Conservation (phyloP, 1,140 invertebrate genomes). For the Rhopalosiphum maidis region DNA sequence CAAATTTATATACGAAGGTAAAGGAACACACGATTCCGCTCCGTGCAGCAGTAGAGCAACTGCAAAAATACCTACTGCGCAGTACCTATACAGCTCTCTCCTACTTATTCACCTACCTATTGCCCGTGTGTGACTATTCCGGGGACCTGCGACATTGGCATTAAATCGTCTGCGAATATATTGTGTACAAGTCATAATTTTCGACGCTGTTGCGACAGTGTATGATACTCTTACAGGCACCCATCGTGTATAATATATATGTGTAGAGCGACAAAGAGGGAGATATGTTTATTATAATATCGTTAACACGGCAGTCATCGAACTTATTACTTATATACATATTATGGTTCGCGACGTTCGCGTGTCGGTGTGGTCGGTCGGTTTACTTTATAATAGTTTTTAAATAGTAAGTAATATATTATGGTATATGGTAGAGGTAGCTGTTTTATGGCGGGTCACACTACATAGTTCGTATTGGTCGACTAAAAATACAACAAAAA, state of each 20-base stretch:
- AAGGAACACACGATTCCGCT: neutral
- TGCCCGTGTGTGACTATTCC: neutral
- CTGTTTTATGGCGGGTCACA: neutral
- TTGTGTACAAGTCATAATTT: neutral
- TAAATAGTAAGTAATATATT: neutral
- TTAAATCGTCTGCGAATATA: neutral
- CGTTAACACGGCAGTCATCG: neutral
- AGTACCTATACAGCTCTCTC: neutral
- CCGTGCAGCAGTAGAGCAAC: neutral
- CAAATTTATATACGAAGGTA: neutral
- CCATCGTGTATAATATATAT: neutral
- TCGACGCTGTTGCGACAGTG: neutral
- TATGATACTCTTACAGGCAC: neutral
- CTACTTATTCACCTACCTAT: neutral
- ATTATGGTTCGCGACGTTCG: neutral
- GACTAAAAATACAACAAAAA: neutral
- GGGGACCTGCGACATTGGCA: neutral
- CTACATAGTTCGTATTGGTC: neutral
- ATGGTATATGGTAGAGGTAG: neutral
- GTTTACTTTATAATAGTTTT: neutral
- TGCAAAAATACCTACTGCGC: neutral
- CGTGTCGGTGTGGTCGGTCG: neutral
- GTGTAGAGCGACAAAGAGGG: neutral
- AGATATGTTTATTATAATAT: neutral
- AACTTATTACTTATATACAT: neutral